Conservation (phyloP, 2,797 vertebrate genomes). For the Enteromius trimaculatus region DNA sequence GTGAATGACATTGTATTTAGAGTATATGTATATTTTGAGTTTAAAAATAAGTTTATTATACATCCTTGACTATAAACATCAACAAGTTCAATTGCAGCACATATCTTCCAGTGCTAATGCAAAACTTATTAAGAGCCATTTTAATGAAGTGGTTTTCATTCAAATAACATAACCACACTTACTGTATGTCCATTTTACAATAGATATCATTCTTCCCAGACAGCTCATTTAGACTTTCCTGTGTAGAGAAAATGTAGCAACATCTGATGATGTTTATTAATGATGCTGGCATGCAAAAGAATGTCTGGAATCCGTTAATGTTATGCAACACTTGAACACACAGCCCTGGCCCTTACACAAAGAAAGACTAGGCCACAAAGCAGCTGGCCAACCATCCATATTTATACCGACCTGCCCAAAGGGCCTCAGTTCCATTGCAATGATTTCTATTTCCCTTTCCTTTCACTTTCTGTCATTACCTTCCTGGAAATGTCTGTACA, state of each 20-base stretch:
- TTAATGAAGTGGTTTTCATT: background rate
- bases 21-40: no score
- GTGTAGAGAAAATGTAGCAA: constrained; percentile 66
- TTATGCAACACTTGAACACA: constrained; percentile 70
- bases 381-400: constrained; percentile 69
- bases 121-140: background rate
- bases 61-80: background rate
- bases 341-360: constrained; percentile 67
- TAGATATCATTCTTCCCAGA: constrained; percentile 8
- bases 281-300: constrained; percentile 68
- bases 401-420: constrained; percentile 59
- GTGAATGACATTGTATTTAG: no score
- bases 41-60: background rate
- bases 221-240: constrained; percentile 29
- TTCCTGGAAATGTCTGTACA: background rate
- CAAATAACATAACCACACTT: background rate
- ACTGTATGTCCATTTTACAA: constrained; percentile 9
- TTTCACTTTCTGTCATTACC: background rate
- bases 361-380: constrained; percentile 68
- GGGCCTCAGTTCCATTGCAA: background rate
- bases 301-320: constrained; percentile 69
- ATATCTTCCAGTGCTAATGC: background rate
- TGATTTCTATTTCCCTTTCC: background rate
- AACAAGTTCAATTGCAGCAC: background rate
- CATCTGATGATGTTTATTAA: constrained; percentile 85